Base-by-base conservation (phyloP, 1,140 invertebrate species). In the Temnothorax curvispinosus region DNA sequence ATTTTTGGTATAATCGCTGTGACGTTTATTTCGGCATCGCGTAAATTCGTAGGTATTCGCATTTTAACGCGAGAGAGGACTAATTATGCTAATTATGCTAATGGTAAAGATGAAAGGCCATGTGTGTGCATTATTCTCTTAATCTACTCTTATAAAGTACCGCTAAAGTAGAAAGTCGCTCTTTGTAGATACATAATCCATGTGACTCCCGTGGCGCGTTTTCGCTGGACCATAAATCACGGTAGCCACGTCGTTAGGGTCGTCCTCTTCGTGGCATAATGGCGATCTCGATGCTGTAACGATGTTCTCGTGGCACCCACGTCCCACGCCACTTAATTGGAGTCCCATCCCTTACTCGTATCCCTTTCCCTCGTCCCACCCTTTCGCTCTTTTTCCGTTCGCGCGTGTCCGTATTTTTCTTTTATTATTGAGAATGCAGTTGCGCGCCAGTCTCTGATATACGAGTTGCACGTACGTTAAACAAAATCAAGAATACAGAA, bases 181-280 rank as follows among this genome's bases (percentile, higher is more conserved):
- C 69, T 32, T 38, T 9, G 54, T 64, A 54, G 87, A 89, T 82
- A 89, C 52, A 91, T 89, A 90, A 90, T 90, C 89, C 85, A 65
- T 32, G 85, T 71, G 52, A 27, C 27, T 90, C 87, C 47, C 62
- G 54, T 27, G 65, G 50, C 85, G 76, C 82, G 65, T 85, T 87
- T 88, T 89, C 87, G 60, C 64, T 41, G 38, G 71, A 87, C 71
- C 90, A 91, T 93, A 93, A 93, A 93, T 93, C 91, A 93, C 89
- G 75, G 62, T 74, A 77, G 91, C 72, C 87, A 89, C 85, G 85
- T 91, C 90, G 89, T 91, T 92, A 93, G 86, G 81, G 88, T 91
- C 87, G 87, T 92, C 88, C 86, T 89, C 90, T 88, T 88, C 80
- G 84, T 62, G 81, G 86, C 77, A 89, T 91, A 90, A 91, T 91